Evolutionary conservation across 2,113 vertebrate genomes (phyloP), one percentile per base, ranked within the genome.

Genomic region (Melanocharis versteri): DNA sequence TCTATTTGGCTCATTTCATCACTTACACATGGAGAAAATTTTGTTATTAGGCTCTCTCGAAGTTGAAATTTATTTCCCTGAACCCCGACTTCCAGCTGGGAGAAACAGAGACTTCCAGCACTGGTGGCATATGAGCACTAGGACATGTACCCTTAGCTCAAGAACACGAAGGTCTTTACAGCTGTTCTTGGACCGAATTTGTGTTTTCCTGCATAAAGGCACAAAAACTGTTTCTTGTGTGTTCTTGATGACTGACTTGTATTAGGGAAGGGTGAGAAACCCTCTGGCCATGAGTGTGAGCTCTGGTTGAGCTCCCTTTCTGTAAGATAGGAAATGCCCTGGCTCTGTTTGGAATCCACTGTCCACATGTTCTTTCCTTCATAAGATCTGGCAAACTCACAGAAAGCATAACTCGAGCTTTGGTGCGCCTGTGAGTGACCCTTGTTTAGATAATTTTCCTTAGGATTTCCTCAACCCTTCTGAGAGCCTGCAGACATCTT

Each of bases 1-100:
- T 90, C 60, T 48, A 79, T 56, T 86, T 78, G 56, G 76, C 89
- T 93, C 51, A 57, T 95, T 94, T 93, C 85, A 70, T 85, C 62
- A 47, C 57, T 87, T 93, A 51, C 73, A 64, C 56, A 73, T 57
- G 62, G 82, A 94, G 87, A 76, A 92, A 83, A 72, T 73, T 48
- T 73, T 80, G n/a, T 79, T 92, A 40, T 79, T 82, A 93, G n/a
- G 73, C 23, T 89, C 51, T 84, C 82, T 92, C 26, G 27, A 70
- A 94, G 71, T 58, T n/a, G 9, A 82, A 20, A 47, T 93, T 62
- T 76, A 53, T 64, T 87, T 89, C 50, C 30, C 69, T 83, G 40
- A 79, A 83, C 33, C 47, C 31, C 5, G 10, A n/a, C 23, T 81
- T 80, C 42, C 39, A 93, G 57, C 31, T 68, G 53, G 51, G 80